A percentile compares a stretch with the other conserved stretches of the same genome.
phyloP scores from a whole-genome alignment of 53 echinoderm and acorn worm species.

The Stichopus horrens region DNA sequence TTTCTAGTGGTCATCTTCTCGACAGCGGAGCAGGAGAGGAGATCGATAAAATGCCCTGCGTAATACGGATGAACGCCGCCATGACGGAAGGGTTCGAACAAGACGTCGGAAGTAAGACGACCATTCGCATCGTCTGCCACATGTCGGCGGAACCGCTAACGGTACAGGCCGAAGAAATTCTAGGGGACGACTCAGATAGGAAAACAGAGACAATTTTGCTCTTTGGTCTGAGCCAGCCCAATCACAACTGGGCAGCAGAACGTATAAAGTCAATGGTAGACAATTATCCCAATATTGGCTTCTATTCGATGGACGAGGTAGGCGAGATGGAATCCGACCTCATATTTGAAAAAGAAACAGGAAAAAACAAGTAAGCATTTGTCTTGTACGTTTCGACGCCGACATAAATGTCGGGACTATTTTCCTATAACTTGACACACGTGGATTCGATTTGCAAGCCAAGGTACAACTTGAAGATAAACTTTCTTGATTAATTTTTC shows the following conservation, averaged over 20 bases:
- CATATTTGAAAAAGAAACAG: slow-evolving; percentile 95
- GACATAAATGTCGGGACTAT: too few relatives aligned
- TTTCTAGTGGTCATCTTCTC: slow-evolving; percentile 77
- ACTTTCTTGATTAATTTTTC: too few relatives aligned
- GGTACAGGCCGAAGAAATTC: slow-evolving; percentile 23
- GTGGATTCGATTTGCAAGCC: too few relatives aligned
- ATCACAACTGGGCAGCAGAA: slow-evolving; percentile 66
- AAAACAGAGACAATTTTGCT: slow-evolving; percentile 61
- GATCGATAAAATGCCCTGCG: slow-evolving; percentile 77
- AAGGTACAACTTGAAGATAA: too few relatives aligned
- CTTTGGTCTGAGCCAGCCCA: slow-evolving; percentile 68
- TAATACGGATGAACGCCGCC: slow-evolving; percentile 88
- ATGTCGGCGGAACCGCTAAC: slow-evolving; percentile 69
- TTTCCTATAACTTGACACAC: too few relatives aligned
- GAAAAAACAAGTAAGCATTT: slow-evolving; percentile 80
- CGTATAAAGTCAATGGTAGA: slow-evolving; percentile 61
- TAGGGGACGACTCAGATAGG: slow-evolving; percentile 26
- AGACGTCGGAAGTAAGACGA: slow-evolving; percentile 80
- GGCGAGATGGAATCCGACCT: slow-evolving; percentile 79
- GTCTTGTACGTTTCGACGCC: neutral
- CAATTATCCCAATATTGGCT: slow-evolving; percentile 64
- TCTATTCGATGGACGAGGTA: slow-evolving; percentile 68
- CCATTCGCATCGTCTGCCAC: slow-evolving; percentile 74
- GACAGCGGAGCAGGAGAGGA: slow-evolving; percentile 65
- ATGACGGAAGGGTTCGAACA: slow-evolving; percentile 69